Evolutionary conservation across 2,113 vertebrate genomes (phyloP), one percentile per base, ranked within the genome.

Genomic region (Neoarius graeffei): DNA sequence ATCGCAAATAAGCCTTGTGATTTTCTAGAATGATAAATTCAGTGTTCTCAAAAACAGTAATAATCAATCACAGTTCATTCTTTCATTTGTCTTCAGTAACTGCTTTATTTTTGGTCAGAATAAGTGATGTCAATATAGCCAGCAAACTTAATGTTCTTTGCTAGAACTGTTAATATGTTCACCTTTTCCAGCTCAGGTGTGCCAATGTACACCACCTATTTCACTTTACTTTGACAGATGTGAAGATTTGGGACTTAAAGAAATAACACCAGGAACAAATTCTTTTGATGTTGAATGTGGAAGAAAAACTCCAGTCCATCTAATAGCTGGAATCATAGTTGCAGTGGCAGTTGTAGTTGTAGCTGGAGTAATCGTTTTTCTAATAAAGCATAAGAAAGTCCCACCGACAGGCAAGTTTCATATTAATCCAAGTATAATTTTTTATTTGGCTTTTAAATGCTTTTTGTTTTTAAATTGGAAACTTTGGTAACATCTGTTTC

Each of bases 231-330:
- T 66, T 81, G 30, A 71, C 59, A 90, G 89, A 1, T 90, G 89
- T 89, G 82, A 89, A 23, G 48, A 20, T 52, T n/a, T 59, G 52
- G 82, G 82, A 30, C 67, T 23, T 85, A 5, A 5, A 35, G 87
- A 77, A 88, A 82, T 69, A 87, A 89, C 50, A 60, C 48, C 85
- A 69, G 87, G 87, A 87, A 88, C 76, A 30, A 81, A 5, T 4
- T 87, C 59, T 60, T 9, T 69, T 27, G 89, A 90, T 85, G 77
- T 27, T 25, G 59, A 89, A 76, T 90, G 89, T 89, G 77, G 35
- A 27, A 23, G 5, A 11, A 57, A 17, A 60, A 1, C 0, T 83
- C 5, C 69, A 69, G 13, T 57, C 54, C 0, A 5, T 71, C 8
- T 83, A 3, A 82, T 67, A 64, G 52, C 7, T 85, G 84, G 59